A percentile compares a stretch with the other conserved stretches of the same genome.
These are phyloP conservation scores for Zelleria hepariella DNA, from an alignment of 2,888 invertebrate species.

Conservation along the genomic window DNA sequence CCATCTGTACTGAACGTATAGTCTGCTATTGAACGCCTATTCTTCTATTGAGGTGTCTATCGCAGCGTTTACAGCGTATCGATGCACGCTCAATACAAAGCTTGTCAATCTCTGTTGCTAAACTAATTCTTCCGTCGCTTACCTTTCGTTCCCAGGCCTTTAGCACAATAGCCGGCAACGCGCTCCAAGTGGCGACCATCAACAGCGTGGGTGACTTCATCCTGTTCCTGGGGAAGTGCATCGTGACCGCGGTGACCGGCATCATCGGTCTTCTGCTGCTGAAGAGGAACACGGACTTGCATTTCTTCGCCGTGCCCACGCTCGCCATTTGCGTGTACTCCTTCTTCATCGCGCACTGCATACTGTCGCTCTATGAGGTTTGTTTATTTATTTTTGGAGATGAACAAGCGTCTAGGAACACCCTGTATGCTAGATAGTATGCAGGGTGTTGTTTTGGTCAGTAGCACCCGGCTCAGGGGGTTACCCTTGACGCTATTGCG, in stretches of 20 bases:
- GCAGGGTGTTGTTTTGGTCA: too few species aligned
- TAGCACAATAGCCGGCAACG: conserved; percentile 85
- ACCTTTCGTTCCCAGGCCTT: conserved; percentile 81
- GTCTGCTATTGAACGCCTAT: too few species aligned
- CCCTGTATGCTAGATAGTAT: too few species aligned
- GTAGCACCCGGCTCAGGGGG: too few species aligned
- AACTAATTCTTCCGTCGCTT: too few species aligned
- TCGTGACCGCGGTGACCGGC: conserved; percentile 87
- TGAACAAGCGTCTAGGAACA: too few species aligned
- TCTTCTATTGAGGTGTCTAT: too few species aligned
- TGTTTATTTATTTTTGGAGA: conserved; percentile 25
- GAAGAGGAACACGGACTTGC: conserved; percentile 79
- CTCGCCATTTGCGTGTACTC: conserved; percentile 87
- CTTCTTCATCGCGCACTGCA: conserved; percentile 94
- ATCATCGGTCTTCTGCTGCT: conserved; percentile 83
- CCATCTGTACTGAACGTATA: too few species aligned
- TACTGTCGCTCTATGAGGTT: conserved; percentile 94
- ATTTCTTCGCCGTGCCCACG: conserved; percentile 90
- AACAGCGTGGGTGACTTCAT: conserved; percentile 95
- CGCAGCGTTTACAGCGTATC: too few species aligned
- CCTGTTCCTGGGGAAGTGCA: conserved; percentile 86
- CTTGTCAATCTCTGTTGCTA: too few species aligned
- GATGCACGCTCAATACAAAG: too few species aligned
- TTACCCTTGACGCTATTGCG: too few species aligned
- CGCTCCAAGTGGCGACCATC: conserved; percentile 89